A percentile compares a stretch with the other conserved stretches of the same genome.
These are phyloP conservation scores for Muricea muricata DNA, from an alignment of 92 coral and sea anemone species.

Conservation along the genomic window DNA sequence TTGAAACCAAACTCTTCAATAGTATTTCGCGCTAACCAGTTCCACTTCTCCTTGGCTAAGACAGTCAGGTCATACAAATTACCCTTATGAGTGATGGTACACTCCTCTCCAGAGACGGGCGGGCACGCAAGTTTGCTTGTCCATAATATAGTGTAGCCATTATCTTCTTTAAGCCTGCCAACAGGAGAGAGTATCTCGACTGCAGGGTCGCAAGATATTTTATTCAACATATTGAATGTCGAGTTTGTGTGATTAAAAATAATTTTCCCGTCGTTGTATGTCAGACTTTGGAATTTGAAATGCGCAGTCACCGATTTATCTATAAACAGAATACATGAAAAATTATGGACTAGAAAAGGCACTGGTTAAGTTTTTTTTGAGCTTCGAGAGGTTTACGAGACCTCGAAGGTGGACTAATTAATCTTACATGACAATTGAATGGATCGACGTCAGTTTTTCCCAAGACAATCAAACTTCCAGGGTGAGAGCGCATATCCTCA, in stretches of 20 bases:
- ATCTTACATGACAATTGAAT: too few species aligned
- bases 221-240: not conserved
- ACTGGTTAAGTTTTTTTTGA: too few species aligned
- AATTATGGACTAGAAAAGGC: too few species aligned
- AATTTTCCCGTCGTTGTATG: not conserved
- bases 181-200: not conserved
- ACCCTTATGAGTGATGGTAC: slow-evolving; percentile 68
- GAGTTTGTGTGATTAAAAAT: not conserved
- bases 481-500: too few species aligned
- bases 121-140: slow-evolving; percentile 77
- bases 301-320: not conserved
- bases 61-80: slow-evolving; percentile 77
- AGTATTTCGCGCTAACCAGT: slow-evolving; percentile 75
- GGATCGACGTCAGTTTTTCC: too few species aligned
- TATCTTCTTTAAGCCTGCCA: not conserved
- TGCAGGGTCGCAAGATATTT: slow-evolving; percentile 5
- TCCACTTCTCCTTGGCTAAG: slow-evolving; percentile 63
- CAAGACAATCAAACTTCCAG: too few species aligned
- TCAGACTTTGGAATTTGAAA: not conserved
- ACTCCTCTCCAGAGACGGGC: slow-evolving; percentile 78
- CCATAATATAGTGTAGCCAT: slow-evolving; percentile 63
- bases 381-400: too few species aligned
- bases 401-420: too few species aligned
- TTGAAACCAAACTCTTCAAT: not conserved
- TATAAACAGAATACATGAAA: not conserved